Conservation (phyloP, 1,140 invertebrate genomes). For the Palaemon carinicauda region DNA sequence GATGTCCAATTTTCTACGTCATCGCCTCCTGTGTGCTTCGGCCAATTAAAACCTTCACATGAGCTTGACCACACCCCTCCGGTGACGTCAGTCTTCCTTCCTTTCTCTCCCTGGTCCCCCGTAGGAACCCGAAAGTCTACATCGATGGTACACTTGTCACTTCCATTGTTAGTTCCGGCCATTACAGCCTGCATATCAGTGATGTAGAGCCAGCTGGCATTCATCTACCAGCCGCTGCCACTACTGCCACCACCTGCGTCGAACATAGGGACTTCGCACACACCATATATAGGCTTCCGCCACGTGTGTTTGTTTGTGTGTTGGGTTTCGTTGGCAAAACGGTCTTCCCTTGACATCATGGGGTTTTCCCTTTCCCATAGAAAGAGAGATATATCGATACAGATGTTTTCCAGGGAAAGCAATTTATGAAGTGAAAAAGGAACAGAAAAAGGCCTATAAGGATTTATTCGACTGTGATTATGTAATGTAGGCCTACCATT, state of each 20-base stretch:
- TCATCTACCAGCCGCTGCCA: not conserved
- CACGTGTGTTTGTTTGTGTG: too few species aligned
- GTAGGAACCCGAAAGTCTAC: not conserved
- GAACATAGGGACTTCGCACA: not conserved
- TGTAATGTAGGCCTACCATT: too few species aligned
- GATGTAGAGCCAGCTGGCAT: not conserved
- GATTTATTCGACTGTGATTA: too few species aligned
- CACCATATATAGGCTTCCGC: too few species aligned
- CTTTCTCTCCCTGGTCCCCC: not conserved
- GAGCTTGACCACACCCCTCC: not conserved
- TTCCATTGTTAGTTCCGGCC: slow-evolving; percentile 5
- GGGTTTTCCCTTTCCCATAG: too few species aligned
- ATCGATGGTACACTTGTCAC: not conserved
- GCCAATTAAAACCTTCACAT: not conserved
- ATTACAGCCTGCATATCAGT: not conserved
- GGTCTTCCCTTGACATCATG: too few species aligned
- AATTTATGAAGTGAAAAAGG: too few species aligned
- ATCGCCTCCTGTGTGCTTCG: not conserved
- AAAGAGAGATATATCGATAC: too few species aligned
- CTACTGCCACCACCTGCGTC: not conserved
- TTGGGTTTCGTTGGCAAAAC: too few species aligned
- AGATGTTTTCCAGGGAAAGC: too few species aligned
- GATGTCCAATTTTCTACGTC: slow-evolving; percentile 14
- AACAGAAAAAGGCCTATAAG: too few species aligned
- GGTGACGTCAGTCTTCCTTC: not conserved